Percentiles rank a stretch among this genome's conserved stretches.
phyloP scores from a whole-genome alignment of 2,113 vertebrate species.

The Oreotragus oreotragus region DNA sequence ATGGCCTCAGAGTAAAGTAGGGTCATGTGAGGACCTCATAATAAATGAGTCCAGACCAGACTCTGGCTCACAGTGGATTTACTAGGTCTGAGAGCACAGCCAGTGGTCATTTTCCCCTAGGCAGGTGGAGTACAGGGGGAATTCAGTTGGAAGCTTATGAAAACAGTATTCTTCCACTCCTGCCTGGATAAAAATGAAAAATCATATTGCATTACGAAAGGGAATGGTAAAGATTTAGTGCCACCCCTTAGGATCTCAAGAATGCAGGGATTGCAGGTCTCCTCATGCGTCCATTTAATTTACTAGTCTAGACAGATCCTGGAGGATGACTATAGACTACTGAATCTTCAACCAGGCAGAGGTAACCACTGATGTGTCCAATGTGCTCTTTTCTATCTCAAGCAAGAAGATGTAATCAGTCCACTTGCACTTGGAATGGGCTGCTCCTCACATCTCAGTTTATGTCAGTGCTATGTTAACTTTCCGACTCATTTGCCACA shows the following conservation, averaged over 20 bases:
- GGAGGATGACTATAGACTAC: neutral
- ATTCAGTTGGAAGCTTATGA: neutral
- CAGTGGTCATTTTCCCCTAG: neutral
- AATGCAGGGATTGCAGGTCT: neutral
- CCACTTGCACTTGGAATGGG: neutral
- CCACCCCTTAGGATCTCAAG: neutral
- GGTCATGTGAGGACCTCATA: neutral
- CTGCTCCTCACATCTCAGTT: neutral
- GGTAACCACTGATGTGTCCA: neutral
- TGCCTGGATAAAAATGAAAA: neutral
- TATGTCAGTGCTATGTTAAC: neutral
- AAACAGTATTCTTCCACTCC: neutral
- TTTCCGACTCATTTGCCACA: neutral
- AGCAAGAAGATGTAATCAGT: neutral
- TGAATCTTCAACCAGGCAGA: neutral
- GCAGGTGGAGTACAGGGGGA: neutral
- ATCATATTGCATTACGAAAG: neutral
- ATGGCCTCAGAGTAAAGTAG: neutral
- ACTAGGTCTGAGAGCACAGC: neutral
- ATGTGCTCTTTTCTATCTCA: neutral
- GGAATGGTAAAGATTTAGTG: neutral
- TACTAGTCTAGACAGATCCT: neutral
- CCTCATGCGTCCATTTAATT: neutral
- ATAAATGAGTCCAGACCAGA: neutral
- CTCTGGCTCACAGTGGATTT: neutral